These are phyloP conservation scores for Drosophila falleni DNA, from an alignment of 2,888 invertebrate species.

Conservation along the genomic window DNA sequence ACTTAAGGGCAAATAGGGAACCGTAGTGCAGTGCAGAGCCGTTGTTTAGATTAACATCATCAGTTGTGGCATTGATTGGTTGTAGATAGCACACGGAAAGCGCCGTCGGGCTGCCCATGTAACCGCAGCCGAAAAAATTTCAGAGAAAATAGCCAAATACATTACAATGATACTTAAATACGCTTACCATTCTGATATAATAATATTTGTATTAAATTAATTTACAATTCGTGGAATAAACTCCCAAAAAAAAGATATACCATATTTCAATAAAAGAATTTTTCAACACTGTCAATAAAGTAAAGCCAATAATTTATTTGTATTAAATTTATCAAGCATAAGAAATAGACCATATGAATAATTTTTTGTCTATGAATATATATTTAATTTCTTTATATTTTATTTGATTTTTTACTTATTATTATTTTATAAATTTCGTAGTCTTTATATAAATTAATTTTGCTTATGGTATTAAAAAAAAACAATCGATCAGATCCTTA, in stretches of 20 bases:
- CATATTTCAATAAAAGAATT: not conserved
- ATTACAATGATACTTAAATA: constrained; percentile 2
- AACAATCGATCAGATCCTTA: too few relatives aligned
- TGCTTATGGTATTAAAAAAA: too few relatives aligned
- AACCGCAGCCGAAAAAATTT: constrained; percentile 58
- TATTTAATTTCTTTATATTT: too few relatives aligned
- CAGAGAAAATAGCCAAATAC: constrained; percentile 9
- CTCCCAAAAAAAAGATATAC: not conserved
- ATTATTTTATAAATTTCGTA: too few relatives aligned
- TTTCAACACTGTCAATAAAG: not conserved
- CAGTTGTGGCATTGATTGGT: constrained; percentile 83
- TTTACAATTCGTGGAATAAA: not conserved
- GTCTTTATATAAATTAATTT: too few relatives aligned
- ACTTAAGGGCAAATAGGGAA: constrained; percentile 79
- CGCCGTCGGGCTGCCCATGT: constrained; percentile 62
- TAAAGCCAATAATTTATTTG: not conserved
- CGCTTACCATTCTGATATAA: constrained; percentile 3
- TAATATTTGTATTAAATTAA: not conserved
- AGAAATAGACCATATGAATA: too few relatives aligned
- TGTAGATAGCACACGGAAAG: constrained; percentile 74
- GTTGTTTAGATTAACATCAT: constrained; percentile 82
- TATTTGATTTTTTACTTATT: too few relatives aligned
- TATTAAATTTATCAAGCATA: not conserved
- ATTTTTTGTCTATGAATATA: too few relatives aligned
- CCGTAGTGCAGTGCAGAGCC: constrained; percentile 33